Conservation (phyloP, 1,140 invertebrate species). For the Hycleus phaleratus region DNA sequence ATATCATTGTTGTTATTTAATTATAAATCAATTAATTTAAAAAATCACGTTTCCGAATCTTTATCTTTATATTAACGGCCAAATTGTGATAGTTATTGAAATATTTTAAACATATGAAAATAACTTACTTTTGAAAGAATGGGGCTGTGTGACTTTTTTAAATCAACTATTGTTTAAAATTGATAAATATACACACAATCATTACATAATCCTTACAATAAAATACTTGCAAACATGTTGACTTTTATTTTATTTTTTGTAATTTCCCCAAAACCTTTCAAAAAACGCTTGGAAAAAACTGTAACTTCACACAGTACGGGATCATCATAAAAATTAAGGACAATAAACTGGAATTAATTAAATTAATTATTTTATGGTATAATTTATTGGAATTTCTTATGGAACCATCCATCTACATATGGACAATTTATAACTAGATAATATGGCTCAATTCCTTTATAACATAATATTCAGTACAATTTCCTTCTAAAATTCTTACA, state of each 20-base stretch:
- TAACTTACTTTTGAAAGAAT: conserved; percentile 22
- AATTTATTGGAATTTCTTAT: conserved; percentile 16
- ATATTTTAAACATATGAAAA: not conserved
- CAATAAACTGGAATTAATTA: not conserved
- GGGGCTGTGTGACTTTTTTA: conserved; percentile 30
- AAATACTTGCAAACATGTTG: no score
- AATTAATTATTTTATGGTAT: not conserved
- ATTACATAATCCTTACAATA: not conserved
- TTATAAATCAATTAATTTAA: no score
- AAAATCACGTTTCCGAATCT: no score
- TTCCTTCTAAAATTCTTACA: conserved; percentile 9
- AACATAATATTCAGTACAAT: conserved; percentile 14
- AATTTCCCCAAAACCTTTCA: no score
- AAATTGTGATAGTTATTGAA: no score
- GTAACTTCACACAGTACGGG: no score
- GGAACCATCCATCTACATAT: conserved; percentile 12
- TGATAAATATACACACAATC: conserved; percentile 16
- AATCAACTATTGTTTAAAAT: conserved; percentile 2
- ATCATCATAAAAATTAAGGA: no score
- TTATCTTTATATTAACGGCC: no score
- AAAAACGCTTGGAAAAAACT: no score
- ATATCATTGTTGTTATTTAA: no score
- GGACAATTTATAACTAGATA: conserved; percentile 9
- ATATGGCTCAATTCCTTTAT: conserved; percentile 14
- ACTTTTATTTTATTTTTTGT: no score